Evolutionary conservation across 2,113 vertebrate genomes (phyloP).

Genomic region (Andinoacara biseriatus): DNA sequence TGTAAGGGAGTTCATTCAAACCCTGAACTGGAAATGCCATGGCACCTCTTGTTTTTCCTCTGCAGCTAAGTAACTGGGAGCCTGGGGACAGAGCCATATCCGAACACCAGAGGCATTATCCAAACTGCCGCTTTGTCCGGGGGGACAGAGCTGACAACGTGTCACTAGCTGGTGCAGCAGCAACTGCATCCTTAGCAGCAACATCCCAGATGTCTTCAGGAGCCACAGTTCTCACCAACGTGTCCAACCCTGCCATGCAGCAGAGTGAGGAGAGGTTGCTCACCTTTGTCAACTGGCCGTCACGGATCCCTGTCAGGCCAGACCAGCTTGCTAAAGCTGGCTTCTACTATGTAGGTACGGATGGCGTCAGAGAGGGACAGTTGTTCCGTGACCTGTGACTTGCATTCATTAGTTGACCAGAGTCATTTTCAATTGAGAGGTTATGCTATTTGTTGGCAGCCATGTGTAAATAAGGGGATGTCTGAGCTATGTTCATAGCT

Average conservation of each 20-base stretch:
- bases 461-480: not conserved
- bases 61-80: slow-evolving; percentile 93
- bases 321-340: slow-evolving; percentile 94
- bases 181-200: slow-evolving; percentile 8
- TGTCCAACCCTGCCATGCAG: slow-evolving; percentile 94
- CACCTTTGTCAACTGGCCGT: slow-evolving; percentile 93
- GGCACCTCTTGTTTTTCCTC: not conserved
- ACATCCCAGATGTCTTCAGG: slow-evolving; percentile 52
- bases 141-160: slow-evolving; percentile 82
- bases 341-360: slow-evolving; percentile 96
- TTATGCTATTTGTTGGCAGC: not conserved
- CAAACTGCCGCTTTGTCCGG: slow-evolving; percentile 89
- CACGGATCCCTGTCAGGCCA: slow-evolving; percentile 89
- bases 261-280: slow-evolving; percentile 87
- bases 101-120: slow-evolving; percentile 94
- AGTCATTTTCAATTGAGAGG: not conserved
- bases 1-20: not conserved
- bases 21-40: not conserved
- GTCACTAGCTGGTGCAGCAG: slow-evolving; percentile 68
- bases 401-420: not conserved
- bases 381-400: not conserved
- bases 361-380: not conserved
- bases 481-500: not conserved
- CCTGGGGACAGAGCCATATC: slow-evolving; percentile 93
- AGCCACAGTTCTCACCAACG: slow-evolving; percentile 78